phyloP scores from a whole-genome alignment of 1,140 invertebrate genomes.

The Tetranychus urticae region DNA sequence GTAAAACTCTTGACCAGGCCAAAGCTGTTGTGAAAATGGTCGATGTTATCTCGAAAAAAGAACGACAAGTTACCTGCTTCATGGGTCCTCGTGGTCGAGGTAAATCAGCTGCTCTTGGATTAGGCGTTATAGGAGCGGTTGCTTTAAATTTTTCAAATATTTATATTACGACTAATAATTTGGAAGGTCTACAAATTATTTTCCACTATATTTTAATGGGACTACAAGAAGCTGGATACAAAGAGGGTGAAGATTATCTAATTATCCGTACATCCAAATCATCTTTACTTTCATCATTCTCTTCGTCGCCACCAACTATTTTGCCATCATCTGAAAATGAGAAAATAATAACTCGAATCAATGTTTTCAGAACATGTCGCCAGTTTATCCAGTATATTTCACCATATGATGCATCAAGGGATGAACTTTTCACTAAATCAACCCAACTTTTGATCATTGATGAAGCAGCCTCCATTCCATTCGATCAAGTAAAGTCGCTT shows the following conservation, averaged over 20 bases:
- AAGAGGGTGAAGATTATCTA: slow-evolving; percentile 89
- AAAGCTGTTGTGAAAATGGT: slow-evolving; percentile 80
- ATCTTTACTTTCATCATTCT: slow-evolving; percentile 30
- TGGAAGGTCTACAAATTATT: slow-evolving; percentile 90
- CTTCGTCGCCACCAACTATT: background rate
- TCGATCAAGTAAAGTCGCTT: slow-evolving; percentile 70
- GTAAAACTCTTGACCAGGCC: slow-evolving; percentile 68
- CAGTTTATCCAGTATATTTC: slow-evolving; percentile 96
- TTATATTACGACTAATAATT: slow-evolving; percentile 89
- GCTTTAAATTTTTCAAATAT: slow-evolving; percentile 83
- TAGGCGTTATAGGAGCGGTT: slow-evolving; percentile 46
- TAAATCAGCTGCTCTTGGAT: slow-evolving; percentile 86
- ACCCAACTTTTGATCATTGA: slow-evolving; percentile 90
- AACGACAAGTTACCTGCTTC: slow-evolving; percentile 58
- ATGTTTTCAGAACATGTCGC: slow-evolving; percentile 61
- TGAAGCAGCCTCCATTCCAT: slow-evolving; percentile 93
- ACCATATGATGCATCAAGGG: slow-evolving; percentile 51
- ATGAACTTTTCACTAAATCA: slow-evolving; percentile 52
- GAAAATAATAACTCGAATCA: slow-evolving; percentile 80
- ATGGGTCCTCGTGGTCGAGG: slow-evolving; percentile 89
- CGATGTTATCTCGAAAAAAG: slow-evolving; percentile 82
- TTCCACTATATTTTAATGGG: slow-evolving; percentile 95
- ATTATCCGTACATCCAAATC: slow-evolving; percentile 47
- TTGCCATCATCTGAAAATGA: slow-evolving; percentile 89
- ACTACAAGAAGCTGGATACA: slow-evolving; percentile 56